These are phyloP conservation scores for Thermophis baileyi DNA, from an alignment of 2,113 vertebrate genomes.

Conservation along the genomic window DNA sequence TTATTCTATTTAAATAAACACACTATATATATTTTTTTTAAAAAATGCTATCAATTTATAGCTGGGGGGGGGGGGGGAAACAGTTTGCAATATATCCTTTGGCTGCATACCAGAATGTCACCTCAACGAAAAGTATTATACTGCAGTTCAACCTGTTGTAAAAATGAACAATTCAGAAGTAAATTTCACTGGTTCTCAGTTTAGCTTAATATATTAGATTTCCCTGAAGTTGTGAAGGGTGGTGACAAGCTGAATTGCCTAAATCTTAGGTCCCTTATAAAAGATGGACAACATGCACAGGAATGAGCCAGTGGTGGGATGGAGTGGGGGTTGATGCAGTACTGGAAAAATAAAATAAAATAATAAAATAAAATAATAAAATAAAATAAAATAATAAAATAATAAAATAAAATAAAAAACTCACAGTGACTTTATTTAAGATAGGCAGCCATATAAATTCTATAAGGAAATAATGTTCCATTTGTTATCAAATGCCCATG, in stretches of 20 bases:
- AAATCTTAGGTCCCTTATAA: background rate
- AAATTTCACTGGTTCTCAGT: background rate
- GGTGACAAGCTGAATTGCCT: background rate
- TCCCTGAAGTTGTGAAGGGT: conserved; percentile 13
- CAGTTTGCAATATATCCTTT: background rate
- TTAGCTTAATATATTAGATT: conserved; percentile 40
- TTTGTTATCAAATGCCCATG: background rate
- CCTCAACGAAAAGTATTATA: conserved; percentile 3
- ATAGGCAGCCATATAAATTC: background rate
- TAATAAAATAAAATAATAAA: too few relatives aligned
- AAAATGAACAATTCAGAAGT: conserved; percentile 30
- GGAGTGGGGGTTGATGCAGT: background rate
- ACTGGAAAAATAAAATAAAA: background rate
- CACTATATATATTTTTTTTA: too few relatives aligned
- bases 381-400: too few relatives aligned
- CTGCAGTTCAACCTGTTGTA: background rate
- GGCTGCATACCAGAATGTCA: background rate
- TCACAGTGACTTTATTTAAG: background rate
- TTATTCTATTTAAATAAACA: background rate
- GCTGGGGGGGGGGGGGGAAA: background rate
- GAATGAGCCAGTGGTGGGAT: background rate
- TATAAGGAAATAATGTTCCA: background rate
- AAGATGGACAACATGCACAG: background rate
- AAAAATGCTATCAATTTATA: background rate
- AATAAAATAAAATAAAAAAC: too few relatives aligned